Conservation (phyloP, 2,888 invertebrate genomes). For the Acanthococcus lagerstroemiae region DNA sequence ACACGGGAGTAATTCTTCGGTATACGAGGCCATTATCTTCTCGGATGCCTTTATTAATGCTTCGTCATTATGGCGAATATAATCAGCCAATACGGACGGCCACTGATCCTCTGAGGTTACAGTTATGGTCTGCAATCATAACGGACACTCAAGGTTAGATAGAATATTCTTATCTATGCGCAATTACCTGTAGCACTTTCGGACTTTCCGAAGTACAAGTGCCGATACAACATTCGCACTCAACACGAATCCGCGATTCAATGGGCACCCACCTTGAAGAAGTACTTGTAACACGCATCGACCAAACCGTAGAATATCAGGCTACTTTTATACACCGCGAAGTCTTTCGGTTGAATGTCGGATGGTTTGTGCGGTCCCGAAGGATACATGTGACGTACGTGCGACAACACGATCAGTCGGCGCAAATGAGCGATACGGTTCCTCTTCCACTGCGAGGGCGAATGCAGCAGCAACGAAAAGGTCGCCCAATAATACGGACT, state of each 20-base stretch:
- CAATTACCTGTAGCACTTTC: not conserved
- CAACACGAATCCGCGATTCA: not conserved
- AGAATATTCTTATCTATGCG: not conserved
- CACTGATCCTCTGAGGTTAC: slow-evolving; percentile 68
- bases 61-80: slow-evolving; percentile 89
- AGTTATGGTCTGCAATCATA: slow-evolving; percentile 48
- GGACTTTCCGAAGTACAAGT: too few relatives aligned
- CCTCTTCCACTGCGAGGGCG: slow-evolving; percentile 62
- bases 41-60: slow-evolving; percentile 78
- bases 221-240: too few relatives aligned
- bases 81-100: slow-evolving; percentile 82
- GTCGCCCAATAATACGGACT: slow-evolving; percentile 82
- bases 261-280: slow-evolving; percentile 66
- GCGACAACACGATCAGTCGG: slow-evolving; percentile 65
- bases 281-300: slow-evolving; percentile 69
- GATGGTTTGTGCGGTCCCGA: slow-evolving; percentile 33
- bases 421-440: slow-evolving; percentile 61
- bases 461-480: slow-evolving; percentile 67
- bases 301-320: slow-evolving; percentile 76
- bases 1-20: slow-evolving; percentile 82
- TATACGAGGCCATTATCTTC: slow-evolving; percentile 65
- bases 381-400: slow-evolving; percentile 59
- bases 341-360: slow-evolving; percentile 53
- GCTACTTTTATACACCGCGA: slow-evolving; percentile 66
- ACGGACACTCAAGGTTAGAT: slow-evolving; percentile 1